These are phyloP conservation scores for Drosophila pseudoobscura DNA, from an alignment of 1,140 invertebrate genomes.

Conservation along the genomic window DNA sequence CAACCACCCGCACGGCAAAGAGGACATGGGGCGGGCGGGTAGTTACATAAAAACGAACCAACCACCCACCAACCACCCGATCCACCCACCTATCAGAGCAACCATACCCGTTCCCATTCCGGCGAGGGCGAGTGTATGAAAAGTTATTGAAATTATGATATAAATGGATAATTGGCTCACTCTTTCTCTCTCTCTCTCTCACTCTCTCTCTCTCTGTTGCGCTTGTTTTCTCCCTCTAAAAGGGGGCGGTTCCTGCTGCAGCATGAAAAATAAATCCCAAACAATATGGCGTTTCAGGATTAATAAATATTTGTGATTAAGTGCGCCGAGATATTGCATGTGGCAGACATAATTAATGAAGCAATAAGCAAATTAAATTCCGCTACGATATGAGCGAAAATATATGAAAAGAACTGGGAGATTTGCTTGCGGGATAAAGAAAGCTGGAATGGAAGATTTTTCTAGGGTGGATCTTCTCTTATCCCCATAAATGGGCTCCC, in stretches of 20 bases:
- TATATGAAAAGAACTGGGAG: too few species aligned
- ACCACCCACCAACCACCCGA: conserved; percentile 44
- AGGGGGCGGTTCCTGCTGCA: conserved; percentile 47
- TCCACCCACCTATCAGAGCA: conserved; percentile 61
- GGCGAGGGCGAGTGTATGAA: conserved; percentile 61
- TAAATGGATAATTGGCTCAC: conserved; percentile 73
- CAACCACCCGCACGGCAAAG: conserved; percentile 6
- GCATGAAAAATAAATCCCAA: conserved; percentile 27
- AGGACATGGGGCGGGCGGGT: neutral
- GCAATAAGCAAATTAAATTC: conserved; percentile 37
- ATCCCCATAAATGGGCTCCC: too few species aligned
- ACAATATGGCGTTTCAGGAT: conserved; percentile 55
- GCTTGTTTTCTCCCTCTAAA: too few species aligned
- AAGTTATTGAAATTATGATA: conserved; percentile 81
- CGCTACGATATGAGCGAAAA: neutral
- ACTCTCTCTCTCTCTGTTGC: neutral
- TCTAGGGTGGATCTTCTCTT: too few species aligned
- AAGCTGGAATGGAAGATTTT: too few species aligned
- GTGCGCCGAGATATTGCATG: conserved; percentile 4
- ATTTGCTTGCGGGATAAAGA: too few species aligned
- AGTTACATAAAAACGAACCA: conserved; percentile 77
- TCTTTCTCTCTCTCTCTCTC: conserved; percentile 6
- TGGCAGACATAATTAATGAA: conserved; percentile 54
- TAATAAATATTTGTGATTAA: conserved; percentile 59
- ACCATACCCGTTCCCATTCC: neutral